These are phyloP conservation scores for Hapalemur alaotrensis DNA, from an alignment of 2,797 vertebrate species.

Conservation along the genomic window DNA sequence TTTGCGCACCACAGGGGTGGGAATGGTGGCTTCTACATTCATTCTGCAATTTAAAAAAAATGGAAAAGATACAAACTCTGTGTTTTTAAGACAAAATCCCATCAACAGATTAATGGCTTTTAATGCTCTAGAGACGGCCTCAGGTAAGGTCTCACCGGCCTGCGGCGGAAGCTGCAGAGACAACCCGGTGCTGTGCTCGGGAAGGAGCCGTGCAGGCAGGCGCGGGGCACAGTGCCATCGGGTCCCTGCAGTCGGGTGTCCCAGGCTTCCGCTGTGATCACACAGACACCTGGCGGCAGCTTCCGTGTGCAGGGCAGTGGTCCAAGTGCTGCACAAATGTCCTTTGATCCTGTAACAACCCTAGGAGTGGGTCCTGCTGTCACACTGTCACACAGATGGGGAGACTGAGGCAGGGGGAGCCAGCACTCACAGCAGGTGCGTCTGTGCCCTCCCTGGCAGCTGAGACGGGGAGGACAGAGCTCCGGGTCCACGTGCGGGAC, in stretches of 20 bases:
- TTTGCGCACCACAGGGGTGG: background rate
- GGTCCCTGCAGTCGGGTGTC: background rate
- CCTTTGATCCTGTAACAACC: background rate
- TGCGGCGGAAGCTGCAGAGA: background rate
- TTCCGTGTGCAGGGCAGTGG: background rate
- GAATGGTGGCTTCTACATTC: background rate
- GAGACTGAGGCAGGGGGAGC: background rate
- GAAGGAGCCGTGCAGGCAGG: background rate
- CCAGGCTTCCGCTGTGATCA: background rate
- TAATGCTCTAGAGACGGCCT: background rate
- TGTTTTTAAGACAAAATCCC: background rate
- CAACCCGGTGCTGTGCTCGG: background rate
- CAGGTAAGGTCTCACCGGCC: background rate
- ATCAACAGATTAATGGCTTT: background rate
- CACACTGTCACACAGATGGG: background rate
- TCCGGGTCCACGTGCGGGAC: background rate
- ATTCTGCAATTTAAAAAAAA: background rate
- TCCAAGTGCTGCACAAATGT: background rate
- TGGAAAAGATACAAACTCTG: background rate
- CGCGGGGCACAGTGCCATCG: background rate
- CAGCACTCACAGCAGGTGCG: background rate
- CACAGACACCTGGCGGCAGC: background rate
- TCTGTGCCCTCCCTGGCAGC: background rate
- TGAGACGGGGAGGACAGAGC: background rate
- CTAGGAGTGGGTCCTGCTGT: background rate